Conservation (phyloP, 2,888 invertebrate species). For the Pristionchus fissidentatus region DNA sequence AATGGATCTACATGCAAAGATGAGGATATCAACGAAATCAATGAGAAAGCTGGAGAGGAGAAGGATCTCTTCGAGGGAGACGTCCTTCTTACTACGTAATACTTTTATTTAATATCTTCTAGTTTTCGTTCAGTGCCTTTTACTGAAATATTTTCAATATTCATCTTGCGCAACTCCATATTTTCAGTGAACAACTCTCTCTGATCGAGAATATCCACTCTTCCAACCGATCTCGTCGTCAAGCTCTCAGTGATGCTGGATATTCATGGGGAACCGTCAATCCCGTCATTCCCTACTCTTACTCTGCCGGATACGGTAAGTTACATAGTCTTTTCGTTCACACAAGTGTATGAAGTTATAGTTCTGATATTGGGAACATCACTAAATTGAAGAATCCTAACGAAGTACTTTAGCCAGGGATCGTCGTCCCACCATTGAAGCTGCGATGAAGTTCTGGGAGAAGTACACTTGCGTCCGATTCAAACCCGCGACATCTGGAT, state of each 20-base stretch:
- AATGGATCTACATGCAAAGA: too few species aligned
- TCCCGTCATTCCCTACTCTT: constrained; percentile 40
- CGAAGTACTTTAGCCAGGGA: background rate
- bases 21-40: constrained; percentile 10
- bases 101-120: too few species aligned
- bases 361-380: background rate
- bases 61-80: constrained; percentile 45
- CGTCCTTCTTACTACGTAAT: constrained; percentile 25
- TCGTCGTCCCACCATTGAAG: background rate
- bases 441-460: constrained; percentile 42
- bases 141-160: background rate
- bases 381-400: too few species aligned
- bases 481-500: background rate
- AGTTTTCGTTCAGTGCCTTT: background rate
- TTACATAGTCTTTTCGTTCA: too few species aligned
- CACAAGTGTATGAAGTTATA: too few species aligned
- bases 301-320: constrained; percentile 11
- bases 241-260: constrained; percentile 30
- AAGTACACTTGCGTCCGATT: constrained; percentile 30
- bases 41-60: too few species aligned
- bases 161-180: background rate
- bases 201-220: background rate
- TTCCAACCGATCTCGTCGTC: constrained; percentile 28
- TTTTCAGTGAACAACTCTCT: constrained; percentile 12
- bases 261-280: constrained; percentile 32